Evolutionary conservation across 2,888 invertebrate genomes (phyloP), one percentile per base, ranked within the genome.

Genomic region (Oxyteleia sp.): DNA sequence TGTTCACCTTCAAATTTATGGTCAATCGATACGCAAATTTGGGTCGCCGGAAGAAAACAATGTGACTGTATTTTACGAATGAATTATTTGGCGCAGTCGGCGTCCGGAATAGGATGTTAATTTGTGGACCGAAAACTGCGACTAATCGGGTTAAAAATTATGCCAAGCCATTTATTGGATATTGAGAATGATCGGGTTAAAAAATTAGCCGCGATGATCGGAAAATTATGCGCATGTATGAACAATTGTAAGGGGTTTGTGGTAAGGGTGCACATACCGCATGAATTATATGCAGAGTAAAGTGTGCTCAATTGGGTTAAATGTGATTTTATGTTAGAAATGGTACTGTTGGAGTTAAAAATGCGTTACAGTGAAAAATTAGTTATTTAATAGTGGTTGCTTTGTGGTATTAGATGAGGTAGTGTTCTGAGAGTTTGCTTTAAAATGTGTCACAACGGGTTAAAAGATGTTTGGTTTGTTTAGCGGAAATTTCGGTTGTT

Each of bases 61-160:
- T 43, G 59, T 15, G 43, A 43, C 59, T 43, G 15, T 53, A 53
- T 13, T 53, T 53, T 13, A 41, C 13, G 41, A 5, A 59, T 43
- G 59, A 59, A 59, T 43, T 59, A 59, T 59, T 59, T 59, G 43
- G 53, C 32, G 53, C 29, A 59, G 38, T 59, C 38, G 43, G 53
- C 16, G 53, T 13, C 18, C 35, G 10, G 41, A 20, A 20, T 41
- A 13, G 38, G 18, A 38, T 57, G 20, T 57, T 57, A 57, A 57
- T 38, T 57, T 57, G 32, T 53, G 16, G 7, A 41, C 41, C 35
- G 20, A 41, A 41, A 57, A 57, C 11, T 57, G 57, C n/a, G 57
- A 41, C 15, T 3, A 41, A 41, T 41, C 11, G 13, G 26, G 32
- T 13, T 29, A 13, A 41, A 41, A 41, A 41, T 32, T 32, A 32